Conservation (phyloP, 2,888 invertebrate genomes). For the Oasisia sp. region DNA sequence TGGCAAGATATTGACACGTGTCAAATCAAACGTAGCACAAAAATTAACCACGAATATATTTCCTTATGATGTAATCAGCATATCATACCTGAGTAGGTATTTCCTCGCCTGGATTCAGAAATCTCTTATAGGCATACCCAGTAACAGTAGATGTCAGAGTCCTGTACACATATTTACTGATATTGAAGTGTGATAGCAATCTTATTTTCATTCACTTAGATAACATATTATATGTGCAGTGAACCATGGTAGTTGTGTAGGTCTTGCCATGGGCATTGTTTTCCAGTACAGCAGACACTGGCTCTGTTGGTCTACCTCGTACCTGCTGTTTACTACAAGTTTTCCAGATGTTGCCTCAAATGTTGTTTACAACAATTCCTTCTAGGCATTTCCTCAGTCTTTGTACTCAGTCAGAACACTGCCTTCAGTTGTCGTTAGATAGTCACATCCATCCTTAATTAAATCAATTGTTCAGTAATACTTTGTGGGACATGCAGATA, state of each 20-base stretch:
- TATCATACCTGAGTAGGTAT: neutral
- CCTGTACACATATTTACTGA: neutral
- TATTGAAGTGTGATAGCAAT: neutral
- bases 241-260: neutral
- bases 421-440: no score
- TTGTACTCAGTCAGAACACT: neutral
- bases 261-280: neutral
- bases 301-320: neutral
- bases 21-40: no score
- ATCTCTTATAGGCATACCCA: neutral
- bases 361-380: neutral
- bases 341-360: neutral
- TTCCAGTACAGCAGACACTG: neutral
- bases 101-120: neutral
- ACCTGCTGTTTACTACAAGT: neutral
- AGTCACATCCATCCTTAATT: no score
- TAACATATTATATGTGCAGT: neutral
- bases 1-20: no score
- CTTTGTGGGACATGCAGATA: no score
- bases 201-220: neutral
- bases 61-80: neutral
- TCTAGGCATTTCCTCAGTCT: neutral
- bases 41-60: neutral
- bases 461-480: no score
- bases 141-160: neutral